phyloP scores from a whole-genome alignment of 2,113 vertebrate genomes.

The Coturnix japonica region DNA sequence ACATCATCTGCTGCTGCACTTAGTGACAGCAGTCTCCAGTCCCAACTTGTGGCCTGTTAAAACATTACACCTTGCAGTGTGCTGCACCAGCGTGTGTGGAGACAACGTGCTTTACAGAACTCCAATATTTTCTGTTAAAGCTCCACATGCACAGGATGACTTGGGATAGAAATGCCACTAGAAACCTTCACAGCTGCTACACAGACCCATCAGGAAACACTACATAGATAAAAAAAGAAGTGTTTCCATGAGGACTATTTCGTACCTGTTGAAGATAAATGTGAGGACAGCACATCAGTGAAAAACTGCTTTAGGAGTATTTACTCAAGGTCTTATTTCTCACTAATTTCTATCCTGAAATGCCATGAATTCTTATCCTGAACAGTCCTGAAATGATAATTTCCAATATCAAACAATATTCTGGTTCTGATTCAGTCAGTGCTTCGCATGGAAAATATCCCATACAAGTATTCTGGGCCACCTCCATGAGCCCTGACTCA shows the following conservation, averaged over 20 bases:
- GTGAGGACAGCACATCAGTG: not conserved
- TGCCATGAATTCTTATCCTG: not conserved
- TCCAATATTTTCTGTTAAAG: not conserved
- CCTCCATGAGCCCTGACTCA: accelerated
- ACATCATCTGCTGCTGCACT: not conserved
- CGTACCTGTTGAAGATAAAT: not conserved
- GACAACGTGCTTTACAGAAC: accelerated
- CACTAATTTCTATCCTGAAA: not conserved
- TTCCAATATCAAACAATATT: not conserved
- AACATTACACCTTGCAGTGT: not conserved
- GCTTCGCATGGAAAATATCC: not conserved
- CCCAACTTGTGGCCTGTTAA: conserved; percentile 23
- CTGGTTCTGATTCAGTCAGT: not conserved
- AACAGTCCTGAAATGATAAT: not conserved
- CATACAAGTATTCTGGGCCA: not conserved
- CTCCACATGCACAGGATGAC: accelerated
- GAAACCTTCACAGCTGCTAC: not conserved
- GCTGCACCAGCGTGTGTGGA: not conserved
- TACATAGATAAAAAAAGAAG: not conserved
- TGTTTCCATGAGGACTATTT: not conserved
- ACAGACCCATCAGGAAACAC: not conserved
- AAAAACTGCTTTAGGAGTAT: conserved; percentile 42
- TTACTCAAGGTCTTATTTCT: conserved; percentile 22
- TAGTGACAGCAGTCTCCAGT: not conserved
- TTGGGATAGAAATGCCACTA: not conserved